Evolutionary conservation across 2,113 vertebrate genomes (phyloP), one percentile per base, ranked within the genome.

Genomic region (Phylloscopus trochiloides): DNA sequence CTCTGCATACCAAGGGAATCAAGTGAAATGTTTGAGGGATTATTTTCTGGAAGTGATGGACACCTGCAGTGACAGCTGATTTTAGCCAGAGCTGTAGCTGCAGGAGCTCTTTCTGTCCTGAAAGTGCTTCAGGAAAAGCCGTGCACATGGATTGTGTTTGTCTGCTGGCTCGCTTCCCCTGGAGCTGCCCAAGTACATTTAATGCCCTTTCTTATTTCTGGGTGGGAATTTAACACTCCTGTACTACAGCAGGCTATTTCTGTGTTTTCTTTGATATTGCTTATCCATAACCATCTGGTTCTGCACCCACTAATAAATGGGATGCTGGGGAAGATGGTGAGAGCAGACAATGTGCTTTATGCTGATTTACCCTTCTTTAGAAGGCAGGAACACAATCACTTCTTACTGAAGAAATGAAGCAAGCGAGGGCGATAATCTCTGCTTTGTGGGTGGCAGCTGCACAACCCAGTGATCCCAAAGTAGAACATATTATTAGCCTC

Each of bases 401-500:
- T n/a, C 1, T 0, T 57, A 9, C 43, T 32, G 79, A 81, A 65
- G 68, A 42, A 57, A 34, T 32, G 75, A 29, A 82, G 85, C 38
- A 22, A 26, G 54, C 0, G 17, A 38, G 84, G 79, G 83, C 1
- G 25, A 61, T 85, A 62, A 62, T 83, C 52, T 90, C 26, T 50
- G 10, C 57, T 36, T 25, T 40, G 76, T 90, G 76, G 93, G 82
- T 65, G 94, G 74, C 90, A 88, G 96, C 94, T 85, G 81, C 85
- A 61, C 90, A 70, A 29, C 26, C 28, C 82, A 42, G n/a, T 12
- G 71, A 90, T 88, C 74, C 71, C 62, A 52, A 10, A 8, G 14
- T 0, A 5, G 12, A 58, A 80, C 9, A 0, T 75, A 15, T 85
- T 76, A 55, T 67, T 85, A 74, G 70, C 74, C 62, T 90, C 65